Evolutionary conservation across 2,888 invertebrate species (phyloP).

Genomic region (Scelioninae gen. 1): DNA sequence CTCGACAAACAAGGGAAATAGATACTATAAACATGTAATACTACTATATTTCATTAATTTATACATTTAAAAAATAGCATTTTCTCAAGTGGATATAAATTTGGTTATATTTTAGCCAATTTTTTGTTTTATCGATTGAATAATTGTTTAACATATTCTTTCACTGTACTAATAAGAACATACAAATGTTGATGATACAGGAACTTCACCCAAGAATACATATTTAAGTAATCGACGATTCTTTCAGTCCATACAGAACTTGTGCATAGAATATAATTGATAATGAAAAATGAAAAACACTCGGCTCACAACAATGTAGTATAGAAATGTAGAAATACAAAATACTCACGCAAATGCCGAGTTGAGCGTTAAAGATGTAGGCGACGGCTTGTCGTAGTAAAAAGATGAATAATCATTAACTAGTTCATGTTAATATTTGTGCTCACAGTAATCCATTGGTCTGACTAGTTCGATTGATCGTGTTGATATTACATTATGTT

Average conservation of each 20-base stretch:
- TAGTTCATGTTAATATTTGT: slow-evolving; percentile 78
- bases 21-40: too few species aligned
- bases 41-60: too few species aligned
- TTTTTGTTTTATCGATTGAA: too few species aligned
- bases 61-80: too few species aligned
- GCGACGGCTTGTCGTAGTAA: slow-evolving; percentile 16
- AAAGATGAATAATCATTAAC: slow-evolving; percentile 26
- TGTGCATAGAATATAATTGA: slow-evolving; percentile 48
- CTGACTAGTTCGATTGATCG: slow-evolving; percentile 81
- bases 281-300: slow-evolving; percentile 22
- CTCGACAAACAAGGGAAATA: too few species aligned
- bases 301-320: slow-evolving; percentile 9
- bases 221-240: slow-evolving; percentile 26
- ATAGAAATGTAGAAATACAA: slow-evolving; percentile 42
- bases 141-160: neutral
- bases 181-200: slow-evolving; percentile 23
- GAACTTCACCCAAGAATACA: slow-evolving; percentile 42
- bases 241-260: slow-evolving; percentile 17
- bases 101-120: too few species aligned
- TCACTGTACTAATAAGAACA: slow-evolving; percentile 43
- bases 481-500: slow-evolving; percentile 77
- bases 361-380: slow-evolving; percentile 12
- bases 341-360: slow-evolving; percentile 13
- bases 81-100: too few species aligned
- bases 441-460: slow-evolving; percentile 79